phyloP scores from a whole-genome alignment of 53 echinoderm and acorn worm genomes.

The Crossaster papposus region DNA sequence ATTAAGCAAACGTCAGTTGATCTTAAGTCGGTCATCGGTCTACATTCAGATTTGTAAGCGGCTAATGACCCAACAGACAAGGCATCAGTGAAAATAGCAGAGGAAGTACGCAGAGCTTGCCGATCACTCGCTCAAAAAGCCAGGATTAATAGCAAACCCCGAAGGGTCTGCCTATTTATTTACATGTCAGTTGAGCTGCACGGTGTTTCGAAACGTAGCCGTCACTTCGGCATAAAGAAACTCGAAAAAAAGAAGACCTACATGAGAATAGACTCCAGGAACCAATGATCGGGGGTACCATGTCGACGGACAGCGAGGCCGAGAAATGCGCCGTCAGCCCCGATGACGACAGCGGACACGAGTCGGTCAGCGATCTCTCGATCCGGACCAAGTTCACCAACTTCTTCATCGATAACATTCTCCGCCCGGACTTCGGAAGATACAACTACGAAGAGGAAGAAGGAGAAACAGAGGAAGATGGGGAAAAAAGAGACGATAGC shows the following conservation, averaged over 20 bases:
- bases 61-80: slow-evolving; percentile 56
- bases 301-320: slow-evolving; percentile 55
- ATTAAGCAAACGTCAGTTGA: slow-evolving; percentile 44
- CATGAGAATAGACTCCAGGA: slow-evolving; percentile 25
- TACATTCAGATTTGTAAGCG: slow-evolving; percentile 27
- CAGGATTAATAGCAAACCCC: slow-evolving; percentile 41
- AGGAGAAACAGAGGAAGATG: slow-evolving; percentile 29
- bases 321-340: slow-evolving; percentile 39
- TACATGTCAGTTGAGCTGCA: slow-evolving; percentile 27
- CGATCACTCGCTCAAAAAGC: slow-evolving; percentile 13
- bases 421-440: slow-evolving; percentile 76
- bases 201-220: slow-evolving; percentile 4
- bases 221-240: background rate
- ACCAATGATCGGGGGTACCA: slow-evolving; percentile 20
- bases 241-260: slow-evolving; percentile 4
- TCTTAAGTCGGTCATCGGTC: slow-evolving; percentile 50
- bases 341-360: slow-evolving; percentile 58
- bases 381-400: slow-evolving; percentile 82
- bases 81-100: slow-evolving; percentile 14
- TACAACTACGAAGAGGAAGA: slow-evolving; percentile 52
- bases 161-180: slow-evolving; percentile 20
- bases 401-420: slow-evolving; percentile 98
- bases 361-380: slow-evolving; percentile 69
- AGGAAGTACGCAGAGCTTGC: slow-evolving; percentile 14
- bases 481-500: background rate